These are phyloP conservation scores for Chroicocephalus ridibundus DNA, from an alignment of 2,113 vertebrate genomes.

Conservation along the genomic window DNA sequence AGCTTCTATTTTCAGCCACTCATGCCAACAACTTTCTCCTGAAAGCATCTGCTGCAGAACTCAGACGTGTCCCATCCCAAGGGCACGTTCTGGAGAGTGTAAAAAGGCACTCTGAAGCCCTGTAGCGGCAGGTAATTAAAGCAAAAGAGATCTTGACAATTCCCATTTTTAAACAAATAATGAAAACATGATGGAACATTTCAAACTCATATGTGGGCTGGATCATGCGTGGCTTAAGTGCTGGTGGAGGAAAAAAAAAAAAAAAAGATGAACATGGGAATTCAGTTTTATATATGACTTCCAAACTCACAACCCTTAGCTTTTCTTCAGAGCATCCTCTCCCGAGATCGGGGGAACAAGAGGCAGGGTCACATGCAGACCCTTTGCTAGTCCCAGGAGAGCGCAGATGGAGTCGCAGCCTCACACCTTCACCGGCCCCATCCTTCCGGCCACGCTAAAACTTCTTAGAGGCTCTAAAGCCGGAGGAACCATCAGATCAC, in stretches of 20 bases:
- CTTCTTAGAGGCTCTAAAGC: background rate
- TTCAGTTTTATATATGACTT: background rate
- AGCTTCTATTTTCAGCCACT: conserved; percentile 60
- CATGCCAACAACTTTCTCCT: conserved; percentile 51
- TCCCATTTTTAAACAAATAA: conserved; percentile 43
- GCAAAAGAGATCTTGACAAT: conserved; percentile 2
- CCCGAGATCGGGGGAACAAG: background rate
- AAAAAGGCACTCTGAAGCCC: background rate
- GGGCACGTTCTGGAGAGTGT: background rate
- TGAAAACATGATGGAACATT: conserved; percentile 42
- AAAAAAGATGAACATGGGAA: background rate
- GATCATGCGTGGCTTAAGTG: background rate
- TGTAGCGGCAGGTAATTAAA: conserved; percentile 39
- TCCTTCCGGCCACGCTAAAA: background rate
- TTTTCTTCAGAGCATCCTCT: background rate
- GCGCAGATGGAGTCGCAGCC: background rate
- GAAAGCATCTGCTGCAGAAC: conserved; percentile 37
- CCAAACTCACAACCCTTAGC: background rate
- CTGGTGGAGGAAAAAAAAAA: background rate
- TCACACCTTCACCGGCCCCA: background rate
- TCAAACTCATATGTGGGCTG: conserved; percentile 6
- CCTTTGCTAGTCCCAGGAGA: background rate
- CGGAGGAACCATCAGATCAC: conserved; percentile 5
- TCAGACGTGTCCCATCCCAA: conserved; percentile 21
- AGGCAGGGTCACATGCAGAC: background rate